These are phyloP conservation scores for Mactra quadrangularis DNA, from an alignment of 1,140 invertebrate genomes.

Conservation along the genomic window DNA sequence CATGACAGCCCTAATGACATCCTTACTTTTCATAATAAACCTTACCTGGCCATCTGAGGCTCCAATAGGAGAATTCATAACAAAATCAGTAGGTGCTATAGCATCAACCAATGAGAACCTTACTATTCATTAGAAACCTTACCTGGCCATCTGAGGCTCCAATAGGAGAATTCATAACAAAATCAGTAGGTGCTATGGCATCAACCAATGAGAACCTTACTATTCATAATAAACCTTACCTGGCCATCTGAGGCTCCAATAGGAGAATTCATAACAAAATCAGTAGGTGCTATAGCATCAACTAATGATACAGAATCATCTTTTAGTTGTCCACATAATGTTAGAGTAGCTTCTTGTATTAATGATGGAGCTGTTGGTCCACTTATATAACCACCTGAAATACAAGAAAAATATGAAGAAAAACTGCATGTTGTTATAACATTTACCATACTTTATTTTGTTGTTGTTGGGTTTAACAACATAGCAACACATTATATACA, in stretches of 20 bases:
- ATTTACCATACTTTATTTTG: no score
- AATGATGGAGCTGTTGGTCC: slow-evolving; percentile 75
- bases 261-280: slow-evolving; percentile 86
- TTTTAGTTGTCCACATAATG: slow-evolving; percentile 87
- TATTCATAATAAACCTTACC: no score
- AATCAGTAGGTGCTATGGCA: slow-evolving; percentile 94
- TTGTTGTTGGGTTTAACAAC: no score
- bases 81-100: slow-evolving; percentile 93
- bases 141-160: slow-evolving; percentile 82
- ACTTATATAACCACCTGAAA: slow-evolving; percentile 80
- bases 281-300: slow-evolving; percentile 94
- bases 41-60: slow-evolving; percentile 81
- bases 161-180: slow-evolving; percentile 82
- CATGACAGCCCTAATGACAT: no score
- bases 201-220: slow-evolving; percentile 93
- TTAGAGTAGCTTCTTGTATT: slow-evolving; percentile 86
- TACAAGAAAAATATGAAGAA: slow-evolving; percentile 7
- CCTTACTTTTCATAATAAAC: no score
- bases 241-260: slow-evolving; percentile 82
- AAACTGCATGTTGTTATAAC: no score
- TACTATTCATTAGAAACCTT: no score
- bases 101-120: no score
- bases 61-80: slow-evolving; percentile 82
- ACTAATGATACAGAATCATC: slow-evolving; percentile 91
- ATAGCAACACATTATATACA: no score